These are phyloP conservation scores for Mythimna impura DNA, from an alignment of 2,888 invertebrate species.

Conservation along the genomic window DNA sequence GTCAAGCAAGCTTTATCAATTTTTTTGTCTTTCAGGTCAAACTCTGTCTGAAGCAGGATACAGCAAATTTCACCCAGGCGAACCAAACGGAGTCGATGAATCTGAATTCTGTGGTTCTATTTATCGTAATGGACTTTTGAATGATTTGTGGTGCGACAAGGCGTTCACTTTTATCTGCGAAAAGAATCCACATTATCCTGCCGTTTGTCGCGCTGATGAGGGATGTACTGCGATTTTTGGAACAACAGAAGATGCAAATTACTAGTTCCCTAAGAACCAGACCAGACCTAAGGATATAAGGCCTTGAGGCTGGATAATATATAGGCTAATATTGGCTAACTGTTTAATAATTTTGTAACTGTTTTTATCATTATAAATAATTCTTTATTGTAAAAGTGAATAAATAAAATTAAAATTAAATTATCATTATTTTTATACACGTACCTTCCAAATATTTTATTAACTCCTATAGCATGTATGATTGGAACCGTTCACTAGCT, in stretches of 20 bases:
- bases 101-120: conserved; percentile 68
- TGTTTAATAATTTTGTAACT: no score
- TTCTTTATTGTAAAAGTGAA: no score
- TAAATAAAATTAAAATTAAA: no score
- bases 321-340: no score
- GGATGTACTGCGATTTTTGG: no score
- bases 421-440: no score
- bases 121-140: conserved; percentile 63
- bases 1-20: not conserved
- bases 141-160: conserved; percentile 69
- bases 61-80: conserved; percentile 64
- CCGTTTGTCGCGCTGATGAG: conserved; percentile 16
- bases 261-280: no score
- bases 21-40: conserved; percentile 65
- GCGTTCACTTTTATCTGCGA: conserved; percentile 49
- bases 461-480: not conserved
- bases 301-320: not conserved
- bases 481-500: no score
- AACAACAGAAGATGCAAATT: no score
- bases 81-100: conserved; percentile 64
- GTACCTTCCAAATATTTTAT: not conserved
- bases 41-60: conserved; percentile 72
- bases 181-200: conserved; percentile 40
- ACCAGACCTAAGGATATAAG: not conserved
- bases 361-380: no score